Evolutionary conservation across 2,888 invertebrate genomes (phyloP).

Genomic region (Teinopalpus imperialis): DNA sequence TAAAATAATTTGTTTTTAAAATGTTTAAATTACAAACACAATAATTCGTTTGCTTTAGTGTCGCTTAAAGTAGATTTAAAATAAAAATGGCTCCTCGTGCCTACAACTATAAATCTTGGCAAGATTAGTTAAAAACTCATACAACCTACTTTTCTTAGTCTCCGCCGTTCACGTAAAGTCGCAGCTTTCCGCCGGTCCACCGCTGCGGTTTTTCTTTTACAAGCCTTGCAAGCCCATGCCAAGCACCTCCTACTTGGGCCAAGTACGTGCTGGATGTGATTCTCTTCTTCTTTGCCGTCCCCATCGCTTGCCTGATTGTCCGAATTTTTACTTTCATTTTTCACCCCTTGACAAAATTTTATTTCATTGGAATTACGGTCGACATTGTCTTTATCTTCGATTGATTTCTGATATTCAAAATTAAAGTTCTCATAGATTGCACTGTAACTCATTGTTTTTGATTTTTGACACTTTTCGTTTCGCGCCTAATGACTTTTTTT

Average conservation of each 20-base stretch:
- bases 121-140: constrained; percentile 18
- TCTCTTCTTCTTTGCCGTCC: constrained; percentile 46
- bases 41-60: not conserved
- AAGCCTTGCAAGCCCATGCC: constrained; percentile 98
- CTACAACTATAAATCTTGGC: constrained; percentile 14
- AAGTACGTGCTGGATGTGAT: constrained; percentile 74
- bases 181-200: constrained; percentile 98
- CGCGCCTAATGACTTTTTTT: constrained; percentile 49
- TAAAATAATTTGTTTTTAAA: no score
- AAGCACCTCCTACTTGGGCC: constrained; percentile 89
- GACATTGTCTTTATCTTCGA: constrained; percentile 33
- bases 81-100: constrained; percentile 3
- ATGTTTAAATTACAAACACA: no score
- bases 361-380: constrained; percentile 33
- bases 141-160: constrained; percentile 92
- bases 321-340: constrained; percentile 52
- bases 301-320: constrained; percentile 38
- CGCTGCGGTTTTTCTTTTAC: constrained; percentile 97
- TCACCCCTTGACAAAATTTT: constrained; percentile 55
- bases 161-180: constrained; percentile 94
- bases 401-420: constrained; percentile 48
- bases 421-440: constrained; percentile 51
- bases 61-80: constrained; percentile 2
- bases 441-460: constrained; percentile 57
- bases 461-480: constrained; percentile 29